Conservation (phyloP, 2,113 vertebrate species). For the Coturnix japonica region DNA sequence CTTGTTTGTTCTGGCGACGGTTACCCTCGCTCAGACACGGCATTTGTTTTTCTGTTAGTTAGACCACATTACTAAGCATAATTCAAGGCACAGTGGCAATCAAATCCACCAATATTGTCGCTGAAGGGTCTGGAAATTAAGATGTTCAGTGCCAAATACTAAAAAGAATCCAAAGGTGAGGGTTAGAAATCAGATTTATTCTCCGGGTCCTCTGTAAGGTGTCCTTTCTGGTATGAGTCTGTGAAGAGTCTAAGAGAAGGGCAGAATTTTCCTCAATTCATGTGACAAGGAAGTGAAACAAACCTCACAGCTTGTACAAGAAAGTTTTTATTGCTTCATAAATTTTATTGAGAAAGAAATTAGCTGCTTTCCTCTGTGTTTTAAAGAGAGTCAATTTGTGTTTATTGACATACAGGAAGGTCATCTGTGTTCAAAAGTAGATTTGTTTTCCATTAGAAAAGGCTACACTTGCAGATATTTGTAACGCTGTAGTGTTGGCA, state of each 20-base stretch:
- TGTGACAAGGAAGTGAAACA: constrained; percentile 44
- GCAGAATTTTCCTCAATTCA: constrained; percentile 3
- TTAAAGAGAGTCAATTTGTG: constrained; percentile 22
- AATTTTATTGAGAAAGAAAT: constrained; percentile 67
- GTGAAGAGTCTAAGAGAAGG: not conserved
- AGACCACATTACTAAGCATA: not conserved
- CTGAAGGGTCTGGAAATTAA: not conserved
- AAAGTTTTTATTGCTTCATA: constrained; percentile 56
- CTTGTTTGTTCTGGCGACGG: not conserved
- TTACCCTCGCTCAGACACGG: not conserved
- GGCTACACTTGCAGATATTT: not conserved
- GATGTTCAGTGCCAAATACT: not conserved
- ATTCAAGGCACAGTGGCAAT: not conserved
- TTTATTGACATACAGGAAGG: constrained; percentile 26
- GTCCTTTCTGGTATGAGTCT: not conserved
- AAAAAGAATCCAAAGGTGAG: not conserved
- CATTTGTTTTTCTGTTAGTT: not conserved
- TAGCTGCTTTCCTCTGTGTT: constrained; percentile 47
- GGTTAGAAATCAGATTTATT: not conserved
- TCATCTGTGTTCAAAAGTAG: constrained; percentile 15
- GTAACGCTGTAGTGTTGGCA: not conserved
- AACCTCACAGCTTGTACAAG: constrained; percentile 39
- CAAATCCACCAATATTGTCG: not conserved
- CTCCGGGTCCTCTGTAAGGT: not conserved
- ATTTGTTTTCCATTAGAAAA: constrained; percentile 47